These are phyloP conservation scores for Notodromas monacha DNA, from an alignment of 2,888 invertebrate genomes.

Conservation along the genomic window DNA sequence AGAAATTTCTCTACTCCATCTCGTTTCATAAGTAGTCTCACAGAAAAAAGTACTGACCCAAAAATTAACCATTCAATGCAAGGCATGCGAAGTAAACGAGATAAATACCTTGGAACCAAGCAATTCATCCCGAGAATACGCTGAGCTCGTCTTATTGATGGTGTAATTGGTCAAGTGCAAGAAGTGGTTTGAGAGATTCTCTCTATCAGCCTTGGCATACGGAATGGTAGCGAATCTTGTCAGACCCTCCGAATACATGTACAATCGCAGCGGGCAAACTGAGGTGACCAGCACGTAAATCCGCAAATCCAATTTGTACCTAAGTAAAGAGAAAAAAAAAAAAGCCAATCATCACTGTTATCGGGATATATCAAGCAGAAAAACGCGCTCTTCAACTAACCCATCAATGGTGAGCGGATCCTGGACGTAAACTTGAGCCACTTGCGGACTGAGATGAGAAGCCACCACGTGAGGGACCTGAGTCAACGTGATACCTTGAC, in stretches of 20 bases:
- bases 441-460: not conserved
- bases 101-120: constrained; percentile 39
- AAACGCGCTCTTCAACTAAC: no score
- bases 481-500: constrained; percentile 55
- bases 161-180: constrained; percentile 88
- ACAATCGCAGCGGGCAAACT: constrained; percentile 57
- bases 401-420: constrained; percentile 1
- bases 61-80: not conserved
- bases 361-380: no score
- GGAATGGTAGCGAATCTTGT: constrained; percentile 60
- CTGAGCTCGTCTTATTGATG: constrained; percentile 57
- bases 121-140: constrained; percentile 48
- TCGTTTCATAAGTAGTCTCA: constrained; percentile 1
- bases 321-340: no score
- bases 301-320: constrained; percentile 66
- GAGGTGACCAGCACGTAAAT: constrained; percentile 61
- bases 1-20: not conserved
- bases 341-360: no score
- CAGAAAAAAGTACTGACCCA: not conserved
- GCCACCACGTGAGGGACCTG: constrained; percentile 15
- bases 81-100: not conserved
- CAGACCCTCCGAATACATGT: constrained; percentile 64
- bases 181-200: constrained; percentile 51
- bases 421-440: not conserved
- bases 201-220: constrained; percentile 45